Percentiles rank a stretch among this genome's conserved stretches.
phyloP scores from a whole-genome alignment of 2,797 vertebrate genomes.

The Smutsia gigantea region DNA sequence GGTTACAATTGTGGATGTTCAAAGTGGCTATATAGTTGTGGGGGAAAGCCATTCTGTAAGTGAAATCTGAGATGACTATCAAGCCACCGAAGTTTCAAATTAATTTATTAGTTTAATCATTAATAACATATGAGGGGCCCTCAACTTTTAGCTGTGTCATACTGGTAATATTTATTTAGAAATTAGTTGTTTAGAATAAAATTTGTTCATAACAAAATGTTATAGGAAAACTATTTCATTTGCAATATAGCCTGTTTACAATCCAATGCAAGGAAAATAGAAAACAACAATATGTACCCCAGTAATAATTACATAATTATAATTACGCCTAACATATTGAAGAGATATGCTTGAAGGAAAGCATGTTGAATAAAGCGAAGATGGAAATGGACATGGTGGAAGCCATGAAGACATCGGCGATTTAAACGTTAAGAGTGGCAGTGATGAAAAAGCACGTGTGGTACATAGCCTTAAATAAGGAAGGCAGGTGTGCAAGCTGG shows the following conservation, averaged over 20 bases:
- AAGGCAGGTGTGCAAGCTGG: too few species aligned
- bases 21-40: not conserved
- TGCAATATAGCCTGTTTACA: not conserved
- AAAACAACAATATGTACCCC: not conserved
- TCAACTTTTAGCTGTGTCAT: not conserved
- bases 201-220: not conserved
- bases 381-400: not conserved
- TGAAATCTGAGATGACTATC: not conserved
- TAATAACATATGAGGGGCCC: not conserved
- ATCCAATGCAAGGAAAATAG: not conserved
- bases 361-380: not conserved
- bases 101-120: not conserved
- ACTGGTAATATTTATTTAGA: not conserved
- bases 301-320: not conserved
- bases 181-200: not conserved
- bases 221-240: not conserved
- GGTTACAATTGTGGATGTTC: not conserved
- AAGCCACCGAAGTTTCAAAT: not conserved
- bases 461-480: not conserved
- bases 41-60: not conserved
- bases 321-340: not conserved
- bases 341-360: not conserved
- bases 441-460: accelerated
- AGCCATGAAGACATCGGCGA: not conserved
- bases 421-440: not conserved